Percentiles rank a stretch among this genome's conserved stretches.
phyloP scores from a whole-genome alignment of 2,888 invertebrate species.

The Dendrolimus pini region DNA sequence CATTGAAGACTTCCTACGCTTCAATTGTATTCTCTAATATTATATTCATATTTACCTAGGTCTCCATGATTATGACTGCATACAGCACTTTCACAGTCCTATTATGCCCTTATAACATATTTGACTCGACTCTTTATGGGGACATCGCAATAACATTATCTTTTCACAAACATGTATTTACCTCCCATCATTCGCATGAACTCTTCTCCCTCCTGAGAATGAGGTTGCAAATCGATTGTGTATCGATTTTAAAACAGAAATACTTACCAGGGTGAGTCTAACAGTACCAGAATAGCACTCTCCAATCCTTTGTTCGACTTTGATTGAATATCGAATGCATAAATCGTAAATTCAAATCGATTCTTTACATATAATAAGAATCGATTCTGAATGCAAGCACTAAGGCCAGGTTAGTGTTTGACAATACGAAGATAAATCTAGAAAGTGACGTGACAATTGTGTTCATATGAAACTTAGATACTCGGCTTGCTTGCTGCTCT shows the following conservation, averaged over 20 bases:
- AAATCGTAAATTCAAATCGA: slow-evolving; percentile 62
- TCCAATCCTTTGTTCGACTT: slow-evolving; percentile 43
- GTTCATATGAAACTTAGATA: background rate
- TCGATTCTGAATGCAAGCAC: background rate
- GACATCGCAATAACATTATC: slow-evolving; percentile 31
- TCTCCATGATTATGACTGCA: too few species aligned
- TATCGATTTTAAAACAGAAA: background rate
- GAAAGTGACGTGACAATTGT: background rate
- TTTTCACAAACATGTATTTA: too few species aligned
- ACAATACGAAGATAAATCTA: background rate
- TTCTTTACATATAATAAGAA: slow-evolving; percentile 15
- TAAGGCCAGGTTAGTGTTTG: background rate
- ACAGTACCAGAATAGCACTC: slow-evolving; percentile 8
- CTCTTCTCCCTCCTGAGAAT: background rate
- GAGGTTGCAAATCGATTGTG: background rate
- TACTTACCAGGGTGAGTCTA: background rate
- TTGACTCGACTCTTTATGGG: slow-evolving; percentile 40
- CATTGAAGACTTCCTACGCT: too few species aligned
- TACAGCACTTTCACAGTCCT: too few species aligned
- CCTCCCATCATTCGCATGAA: too few species aligned
- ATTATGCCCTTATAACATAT: slow-evolving; percentile 15
- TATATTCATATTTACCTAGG: too few species aligned
- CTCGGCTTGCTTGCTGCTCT: too few species aligned
- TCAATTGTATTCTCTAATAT: too few species aligned
- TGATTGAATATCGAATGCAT: slow-evolving; percentile 62